phyloP scores from a whole-genome alignment of 1,140 invertebrate species.

The Trachymyrmex cornetzi region DNA sequence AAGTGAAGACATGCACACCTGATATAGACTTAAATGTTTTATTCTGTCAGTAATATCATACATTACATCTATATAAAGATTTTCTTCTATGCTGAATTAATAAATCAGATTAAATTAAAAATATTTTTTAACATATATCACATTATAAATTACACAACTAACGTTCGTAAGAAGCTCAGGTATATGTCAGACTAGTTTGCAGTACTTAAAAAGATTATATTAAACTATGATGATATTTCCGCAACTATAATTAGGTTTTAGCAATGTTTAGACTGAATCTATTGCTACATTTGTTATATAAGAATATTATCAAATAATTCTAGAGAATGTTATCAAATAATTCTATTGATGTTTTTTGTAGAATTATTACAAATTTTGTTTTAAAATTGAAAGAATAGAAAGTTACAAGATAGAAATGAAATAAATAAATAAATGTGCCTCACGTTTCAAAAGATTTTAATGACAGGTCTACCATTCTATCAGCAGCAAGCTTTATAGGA shows the following conservation, averaged over 20 bases:
- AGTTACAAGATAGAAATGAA: background rate
- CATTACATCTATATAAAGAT: too few relatives aligned
- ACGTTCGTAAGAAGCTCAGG: constrained; percentile 49
- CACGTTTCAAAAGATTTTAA: constrained; percentile 60
- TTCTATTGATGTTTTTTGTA: background rate
- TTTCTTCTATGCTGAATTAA: too few relatives aligned
- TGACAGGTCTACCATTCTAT: constrained; percentile 73
- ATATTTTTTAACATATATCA: background rate
- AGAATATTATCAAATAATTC: background rate
- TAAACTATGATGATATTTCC: background rate
- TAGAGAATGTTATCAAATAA: too few relatives aligned
- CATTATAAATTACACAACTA: constrained; percentile 51
- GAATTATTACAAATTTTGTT: background rate
- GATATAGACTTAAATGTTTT: too few relatives aligned
- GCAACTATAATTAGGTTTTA: background rate
- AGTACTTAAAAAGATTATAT: constrained; percentile 39
- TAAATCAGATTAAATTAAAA: background rate
- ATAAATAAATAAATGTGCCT: constrained; percentile 13
- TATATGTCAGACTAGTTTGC: constrained; percentile 47
- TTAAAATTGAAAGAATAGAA: background rate
- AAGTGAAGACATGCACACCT: background rate
- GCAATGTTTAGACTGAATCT: background rate
- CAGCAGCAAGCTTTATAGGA: constrained; percentile 74
- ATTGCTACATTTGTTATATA: background rate
- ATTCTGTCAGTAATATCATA: too few relatives aligned